Base-by-base conservation (phyloP, 2,888 invertebrate species). In the Orthosia incerta region DNA sequence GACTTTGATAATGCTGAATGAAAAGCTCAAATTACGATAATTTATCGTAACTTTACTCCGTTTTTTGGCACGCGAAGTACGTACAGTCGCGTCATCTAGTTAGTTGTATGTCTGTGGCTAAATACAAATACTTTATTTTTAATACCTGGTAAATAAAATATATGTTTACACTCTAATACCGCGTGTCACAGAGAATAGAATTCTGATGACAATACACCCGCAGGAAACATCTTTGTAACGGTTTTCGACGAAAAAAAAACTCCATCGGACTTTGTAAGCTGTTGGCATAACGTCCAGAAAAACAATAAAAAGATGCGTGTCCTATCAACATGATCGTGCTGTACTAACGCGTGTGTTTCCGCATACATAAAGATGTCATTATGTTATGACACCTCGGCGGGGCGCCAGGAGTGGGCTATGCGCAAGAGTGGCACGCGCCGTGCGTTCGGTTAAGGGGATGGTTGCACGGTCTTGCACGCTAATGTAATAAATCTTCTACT, bases 351-450 rank as follows among this genome's bases (percentile, higher is more conserved):
- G 85, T 89, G 66, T 85, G 86, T 89, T 76, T 83, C 71, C 84
- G 85, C 89, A 92, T 92, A 89, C 87, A 92, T 92, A 88, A 87
- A 79, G 79, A 80, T 74, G 68, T 71, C 64, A 71, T 82, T 83
- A 82, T 65, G 59, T 31, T 69, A 84, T 81, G 85, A 87, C 88
- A 85, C 83, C 89, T 82, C 90, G 71, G 83, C 86, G 89, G 90
- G 92, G 86, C 79, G 80, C 76, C 86, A 77, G 74, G 59, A 20
- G 12, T 7, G 9, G 20, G 26, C 51, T 61, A 65, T 74, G 68
- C 66, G 72, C 67, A 70, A 26, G 67, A 78, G 74, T 71, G 64
- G 75, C 71, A 80, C 80, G 75, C 77, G 81, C 69, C 59, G 23
- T 56, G 60, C 51, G 31, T 50, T 65, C 1, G 23, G 68, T 86